These are phyloP conservation scores for Drosophila ochracea DNA, from an alignment of 2,888 invertebrate species.

Conservation along the genomic window DNA sequence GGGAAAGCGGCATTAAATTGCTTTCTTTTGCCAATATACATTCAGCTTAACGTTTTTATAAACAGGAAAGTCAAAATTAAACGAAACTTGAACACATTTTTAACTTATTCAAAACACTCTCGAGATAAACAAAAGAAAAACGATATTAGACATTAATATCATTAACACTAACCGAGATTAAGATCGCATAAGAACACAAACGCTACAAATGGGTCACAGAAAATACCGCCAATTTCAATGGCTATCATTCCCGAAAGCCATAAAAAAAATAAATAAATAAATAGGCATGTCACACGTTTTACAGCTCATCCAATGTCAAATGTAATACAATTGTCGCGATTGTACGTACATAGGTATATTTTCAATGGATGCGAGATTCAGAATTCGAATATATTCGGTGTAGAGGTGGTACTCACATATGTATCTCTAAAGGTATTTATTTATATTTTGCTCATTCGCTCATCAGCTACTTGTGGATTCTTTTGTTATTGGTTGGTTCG, in stretches of 20 bases:
- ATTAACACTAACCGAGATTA: not conserved
- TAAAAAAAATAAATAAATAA: constrained; percentile 11
- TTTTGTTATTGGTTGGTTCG: constrained; percentile 43
- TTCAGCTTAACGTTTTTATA: not conserved
- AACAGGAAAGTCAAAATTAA: not conserved
- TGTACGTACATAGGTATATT: constrained; percentile 9
- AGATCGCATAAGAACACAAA: not conserved
- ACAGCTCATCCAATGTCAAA: constrained; percentile 48
- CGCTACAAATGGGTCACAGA: constrained; percentile 22
- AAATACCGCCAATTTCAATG: constrained; percentile 23
- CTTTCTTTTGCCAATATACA: not conserved
- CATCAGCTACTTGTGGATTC: constrained; percentile 75
- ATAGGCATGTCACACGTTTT: constrained; percentile 30
- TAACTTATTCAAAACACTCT: not conserved
- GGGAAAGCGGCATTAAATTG: not conserved
- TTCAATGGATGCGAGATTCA: constrained; percentile 21
- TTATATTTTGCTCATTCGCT: constrained; percentile 45
- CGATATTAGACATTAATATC: not conserved
- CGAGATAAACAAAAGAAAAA: not conserved
- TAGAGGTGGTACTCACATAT: constrained; percentile 1
- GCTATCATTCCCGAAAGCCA: constrained; percentile 2
- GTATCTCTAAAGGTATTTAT: constrained; percentile 48
- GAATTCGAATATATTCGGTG: not conserved
- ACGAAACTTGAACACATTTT: too few species aligned
- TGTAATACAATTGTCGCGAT: constrained; percentile 52